Conservation (phyloP, 2,797 vertebrate genomes). For the Spinus pinus region DNA sequence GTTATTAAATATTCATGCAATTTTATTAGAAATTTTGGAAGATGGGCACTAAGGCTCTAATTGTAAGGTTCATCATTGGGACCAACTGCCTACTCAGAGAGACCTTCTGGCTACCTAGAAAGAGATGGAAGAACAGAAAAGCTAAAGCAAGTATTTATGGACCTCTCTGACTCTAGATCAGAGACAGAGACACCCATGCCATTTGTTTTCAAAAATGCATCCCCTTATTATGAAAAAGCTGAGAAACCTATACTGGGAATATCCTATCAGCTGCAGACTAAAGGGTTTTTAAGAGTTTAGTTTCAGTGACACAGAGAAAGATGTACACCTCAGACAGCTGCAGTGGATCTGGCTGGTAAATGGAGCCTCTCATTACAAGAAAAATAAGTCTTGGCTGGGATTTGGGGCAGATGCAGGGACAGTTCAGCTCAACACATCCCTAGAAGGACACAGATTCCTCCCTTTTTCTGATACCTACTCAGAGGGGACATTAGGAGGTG, state of each 20-base stretch:
- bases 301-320: neutral
- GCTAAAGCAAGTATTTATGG: neutral
- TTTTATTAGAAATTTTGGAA: slow-evolving; percentile 76
- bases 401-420: neutral
- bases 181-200: neutral
- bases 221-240: neutral
- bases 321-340: neutral
- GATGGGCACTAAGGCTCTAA: slow-evolving; percentile 40
- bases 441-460: neutral
- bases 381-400: neutral
- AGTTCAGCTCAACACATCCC: neutral
- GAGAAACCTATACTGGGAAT: neutral
- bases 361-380: neutral
- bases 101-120: slow-evolving; percentile 8
- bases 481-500: neutral
- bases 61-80: slow-evolving; percentile 54
- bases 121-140: neutral
- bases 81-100: neutral
- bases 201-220: neutral
- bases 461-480: neutral
- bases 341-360: neutral
- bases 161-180: neutral
- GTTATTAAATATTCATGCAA: slow-evolving; percentile 77
- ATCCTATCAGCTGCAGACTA: neutral
- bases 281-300: neutral